Evolutionary conservation across 2,113 vertebrate species (phyloP).

Genomic region (Mustela nigripes): DNA sequence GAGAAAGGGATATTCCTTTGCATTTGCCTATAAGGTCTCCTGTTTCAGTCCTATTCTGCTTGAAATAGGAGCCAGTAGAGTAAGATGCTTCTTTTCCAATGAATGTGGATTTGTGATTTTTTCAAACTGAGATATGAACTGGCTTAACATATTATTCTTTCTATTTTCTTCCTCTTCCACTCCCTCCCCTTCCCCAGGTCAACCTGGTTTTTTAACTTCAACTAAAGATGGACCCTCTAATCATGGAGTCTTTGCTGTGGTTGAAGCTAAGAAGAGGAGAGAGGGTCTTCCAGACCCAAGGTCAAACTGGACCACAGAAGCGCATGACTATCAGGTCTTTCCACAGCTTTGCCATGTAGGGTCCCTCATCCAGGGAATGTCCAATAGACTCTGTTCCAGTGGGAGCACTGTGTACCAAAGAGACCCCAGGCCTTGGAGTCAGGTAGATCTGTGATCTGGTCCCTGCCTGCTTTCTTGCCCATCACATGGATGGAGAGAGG

Average conservation of each 20-base stretch:
- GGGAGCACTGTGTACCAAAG: background rate
- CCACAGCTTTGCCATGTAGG: fast-evolving
- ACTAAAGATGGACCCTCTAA: background rate
- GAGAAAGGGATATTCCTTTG: background rate
- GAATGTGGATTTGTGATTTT: background rate
- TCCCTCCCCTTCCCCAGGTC: background rate
- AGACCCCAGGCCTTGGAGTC: background rate
- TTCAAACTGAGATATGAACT: background rate
- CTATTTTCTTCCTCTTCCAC: background rate
- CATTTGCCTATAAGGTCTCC: background rate
- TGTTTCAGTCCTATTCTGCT: background rate
- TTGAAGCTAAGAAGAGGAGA: background rate
- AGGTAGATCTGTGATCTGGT: background rate
- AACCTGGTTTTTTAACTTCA: background rate
- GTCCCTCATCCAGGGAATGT: background rate
- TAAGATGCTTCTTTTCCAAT: background rate
- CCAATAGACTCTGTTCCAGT: background rate
- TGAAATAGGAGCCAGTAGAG: background rate
- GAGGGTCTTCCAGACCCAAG: background rate
- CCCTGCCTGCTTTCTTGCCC: background rate
- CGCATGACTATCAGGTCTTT: background rate
- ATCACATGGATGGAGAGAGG: background rate
- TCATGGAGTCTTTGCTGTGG: background rate
- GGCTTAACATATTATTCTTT: background rate
- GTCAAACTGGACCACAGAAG: background rate